Evolutionary conservation across 2,888 invertebrate species (phyloP), one percentile per base, ranked within the genome.

Genomic region (Abrostola triplasia): DNA sequence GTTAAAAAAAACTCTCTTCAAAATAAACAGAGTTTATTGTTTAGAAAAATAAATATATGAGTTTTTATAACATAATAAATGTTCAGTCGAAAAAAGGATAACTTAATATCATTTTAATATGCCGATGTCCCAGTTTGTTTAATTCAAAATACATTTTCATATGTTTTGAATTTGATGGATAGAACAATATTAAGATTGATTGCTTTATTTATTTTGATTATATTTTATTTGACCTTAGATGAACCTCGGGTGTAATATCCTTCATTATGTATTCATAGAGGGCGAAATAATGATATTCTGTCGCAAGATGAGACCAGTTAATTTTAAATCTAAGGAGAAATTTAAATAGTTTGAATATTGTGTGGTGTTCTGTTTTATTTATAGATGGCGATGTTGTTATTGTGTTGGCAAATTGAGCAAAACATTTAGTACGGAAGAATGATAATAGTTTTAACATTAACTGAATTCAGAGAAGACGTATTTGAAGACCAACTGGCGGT

Each of bases 291-390:
- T 57, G 5, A 40, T 49, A 49, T 57, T 57, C 50, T 10, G 57
- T 36, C 13, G 36, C 36, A 36, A 57, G 49, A 57, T 57, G 49
- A 40, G 40, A 57, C 5, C 12, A 6, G 10, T 40, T 12, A 36
- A 0, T 37, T 42, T 38, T 50, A 55, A 57, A 61, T 51, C 12
- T 37, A 13, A 36, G 9, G 35, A 36, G 47, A 51, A 50, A 60
- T 60, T 60, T 70, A 50, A 67, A 42, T 60, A 60, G 50, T 57
- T 57, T 7, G n/a, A 53, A 41, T 35, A 49, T 57, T 24, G 59
- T 53, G 49, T 44, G 37, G 8, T 48, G 24, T 59, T 8, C 35
- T 37, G 41, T 24, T 11, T 6, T 7, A 10, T 36, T 5, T 11
- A 10, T 36, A 8, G 44, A 37, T 24, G 10, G 8, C 7, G 35